phyloP scores from a whole-genome alignment of 2,888 invertebrate species.

The Apamea monoglypha region DNA sequence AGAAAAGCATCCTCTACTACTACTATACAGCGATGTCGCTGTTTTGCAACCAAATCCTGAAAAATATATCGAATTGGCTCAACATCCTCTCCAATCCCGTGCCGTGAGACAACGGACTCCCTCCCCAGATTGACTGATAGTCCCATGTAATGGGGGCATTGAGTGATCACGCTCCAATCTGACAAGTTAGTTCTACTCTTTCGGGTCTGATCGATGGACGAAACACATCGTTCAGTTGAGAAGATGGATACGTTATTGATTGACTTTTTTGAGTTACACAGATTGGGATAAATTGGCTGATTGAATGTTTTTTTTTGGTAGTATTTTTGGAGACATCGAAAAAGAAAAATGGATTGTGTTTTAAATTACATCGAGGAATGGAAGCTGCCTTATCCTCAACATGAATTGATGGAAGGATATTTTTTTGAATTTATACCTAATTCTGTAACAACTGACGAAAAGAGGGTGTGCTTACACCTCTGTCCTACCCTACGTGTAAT shows the following conservation, averaged over 20 bases:
- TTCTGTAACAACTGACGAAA: background rate
- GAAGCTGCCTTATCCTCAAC: background rate
- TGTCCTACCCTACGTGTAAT: too few relatives aligned
- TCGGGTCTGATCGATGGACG: conserved; percentile 83
- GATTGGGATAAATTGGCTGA: conserved; percentile 62
- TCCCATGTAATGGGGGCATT: conserved; percentile 85
- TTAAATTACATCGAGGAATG: background rate
- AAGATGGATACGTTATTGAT: conserved; percentile 79
- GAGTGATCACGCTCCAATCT: conserved; percentile 89
- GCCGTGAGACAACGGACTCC: conserved; percentile 68
- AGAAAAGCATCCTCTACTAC: background rate
- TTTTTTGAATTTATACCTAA: background rate
- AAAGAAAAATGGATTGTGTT: conserved; percentile 21
- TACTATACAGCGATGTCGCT: background rate
- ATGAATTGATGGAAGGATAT: background rate
- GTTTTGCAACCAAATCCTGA: background rate
- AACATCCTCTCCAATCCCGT: conserved; percentile 54
- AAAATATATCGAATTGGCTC: background rate
- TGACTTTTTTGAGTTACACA: conserved; percentile 73
- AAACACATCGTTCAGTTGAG: conserved; percentile 70
- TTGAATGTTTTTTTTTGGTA: conserved; percentile 45
- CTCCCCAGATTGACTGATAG: conserved; percentile 84
- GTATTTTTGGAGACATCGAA: conserved; percentile 26
- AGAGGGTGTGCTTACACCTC: background rate
- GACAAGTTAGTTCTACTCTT: conserved; percentile 87